Evolutionary conservation across 2,888 invertebrate species (phyloP), one percentile per base, ranked within the genome.

Genomic region (Napeogenes sylphis): DNA sequence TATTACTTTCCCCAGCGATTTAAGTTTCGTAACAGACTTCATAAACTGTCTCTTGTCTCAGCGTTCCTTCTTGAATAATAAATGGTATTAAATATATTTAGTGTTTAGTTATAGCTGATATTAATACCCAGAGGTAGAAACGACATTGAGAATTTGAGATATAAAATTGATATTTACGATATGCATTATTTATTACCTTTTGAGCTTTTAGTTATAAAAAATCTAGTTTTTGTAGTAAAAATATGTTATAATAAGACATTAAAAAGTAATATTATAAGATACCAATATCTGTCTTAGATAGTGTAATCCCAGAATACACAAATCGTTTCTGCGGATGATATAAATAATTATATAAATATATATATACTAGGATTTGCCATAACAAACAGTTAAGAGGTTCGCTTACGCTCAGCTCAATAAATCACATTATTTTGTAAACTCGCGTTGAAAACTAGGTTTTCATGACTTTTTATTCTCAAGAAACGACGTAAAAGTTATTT

Each of bases 401-500:
- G n/a, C n/a, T n/a, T n/a, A n/a, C n/a, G n/a, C n/a, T n/a, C n/a
- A n/a, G n/a, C n/a, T n/a, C n/a, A n/a, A n/a, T n/a, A n/a, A 63
- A 63, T 63, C 57, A 63, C 60, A 46, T 63, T 63, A 63, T 63
- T 57, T 60, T 12, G 60, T 33, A 57, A 46, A 55, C 38, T 55
- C 57, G 59, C 46, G 59, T 35, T 55, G 60, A 63, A 60, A 60
- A 57, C 45, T 58, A 54, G 56, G 54, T 57, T 60, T 54, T 57
- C 63, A 57, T 42, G 55, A 56, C 46, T 61, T 42, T 56, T 61
- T 60, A 60, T 60, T 61, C 8, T 56, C 42, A 51, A 51, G 56
- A 32, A 35, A 71, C 69, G 73, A 69, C 46, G 51, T 38, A 55
- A 35, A 55, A 30, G 51, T 51, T 51, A 51, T 51, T 51, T 51